A percentile compares a stretch with the other conserved stretches of the same genome.
Conservation (phyloP, 2,888 invertebrate genomes). For the Parthenolecanium corni region DNA sequence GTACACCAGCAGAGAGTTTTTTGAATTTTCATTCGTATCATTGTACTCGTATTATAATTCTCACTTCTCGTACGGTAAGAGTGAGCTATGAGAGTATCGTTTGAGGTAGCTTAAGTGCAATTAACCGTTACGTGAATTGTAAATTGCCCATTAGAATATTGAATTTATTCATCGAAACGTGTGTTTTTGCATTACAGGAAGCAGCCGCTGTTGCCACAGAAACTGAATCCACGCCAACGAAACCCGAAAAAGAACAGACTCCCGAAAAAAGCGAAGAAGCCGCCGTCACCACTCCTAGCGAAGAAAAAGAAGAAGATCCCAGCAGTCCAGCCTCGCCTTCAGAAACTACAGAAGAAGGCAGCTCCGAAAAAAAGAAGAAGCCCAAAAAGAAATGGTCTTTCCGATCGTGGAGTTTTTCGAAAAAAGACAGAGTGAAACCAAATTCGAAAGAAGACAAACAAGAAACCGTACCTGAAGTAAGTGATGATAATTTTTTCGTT, state of each 20-base stretch:
- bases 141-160: no score
- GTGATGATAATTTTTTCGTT: not conserved
- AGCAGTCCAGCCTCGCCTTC: constrained; percentile 12
- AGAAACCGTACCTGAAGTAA: constrained; percentile 30
- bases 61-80: no score
- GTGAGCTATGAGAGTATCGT: no score
- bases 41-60: no score
- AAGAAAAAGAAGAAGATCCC: constrained; percentile 5
- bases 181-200: no score
- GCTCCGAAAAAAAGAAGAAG: constrained; percentile 37
- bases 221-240: not conserved
- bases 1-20: no score
- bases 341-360: constrained; percentile 29
- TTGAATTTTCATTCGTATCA: not conserved
- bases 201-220: constrained; percentile 7
- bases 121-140: no score
- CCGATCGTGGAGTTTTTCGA: constrained; percentile 74
- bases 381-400: constrained; percentile 84
- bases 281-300: constrained; percentile 43
- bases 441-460: constrained; percentile 45
- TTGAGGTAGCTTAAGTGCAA: no score
- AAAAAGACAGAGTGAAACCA: constrained; percentile 77
- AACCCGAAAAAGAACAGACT: not conserved
- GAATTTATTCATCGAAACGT: no score
- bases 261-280: constrained; percentile 32